These are phyloP conservation scores for Bombus cullumanus DNA, from an alignment of 1,140 invertebrate species.

Conservation along the genomic window DNA sequence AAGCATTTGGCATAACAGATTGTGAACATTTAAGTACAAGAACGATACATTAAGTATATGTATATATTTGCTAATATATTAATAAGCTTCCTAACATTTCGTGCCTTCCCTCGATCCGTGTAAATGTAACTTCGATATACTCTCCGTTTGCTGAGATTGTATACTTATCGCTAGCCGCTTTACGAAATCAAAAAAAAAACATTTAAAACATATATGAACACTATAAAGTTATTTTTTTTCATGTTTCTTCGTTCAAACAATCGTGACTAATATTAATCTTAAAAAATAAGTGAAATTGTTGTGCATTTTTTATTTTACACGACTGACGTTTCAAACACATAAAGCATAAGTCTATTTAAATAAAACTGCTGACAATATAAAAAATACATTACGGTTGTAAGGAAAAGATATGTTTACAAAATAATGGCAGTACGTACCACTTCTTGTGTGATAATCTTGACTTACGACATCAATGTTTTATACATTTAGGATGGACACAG, in stretches of 20 bases:
- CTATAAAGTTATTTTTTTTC: not conserved
- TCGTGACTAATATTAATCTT: conserved; percentile 19
- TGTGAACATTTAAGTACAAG: conserved; percentile 20
- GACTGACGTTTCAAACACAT: not conserved
- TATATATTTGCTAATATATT: conserved; percentile 1
- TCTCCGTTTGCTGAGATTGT: not conserved
- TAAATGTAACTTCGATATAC: not conserved
- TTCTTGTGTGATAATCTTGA: conserved; percentile 35
- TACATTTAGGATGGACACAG: conserved; percentile 24
- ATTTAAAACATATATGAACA: not conserved
- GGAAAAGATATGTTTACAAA: conserved; percentile 47
- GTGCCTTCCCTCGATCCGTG: not conserved
- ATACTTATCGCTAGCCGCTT: not conserved
- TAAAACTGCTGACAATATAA: conserved; percentile 16
- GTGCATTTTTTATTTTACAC: conserved; percentile 6
- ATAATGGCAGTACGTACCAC: conserved; percentile 49
- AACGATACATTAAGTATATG: conserved; percentile 20
- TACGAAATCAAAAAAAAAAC: not conserved
- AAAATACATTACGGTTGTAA: conserved; percentile 32
- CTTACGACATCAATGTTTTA: conserved; percentile 15
- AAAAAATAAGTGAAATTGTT: not conserved
- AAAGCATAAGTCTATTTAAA: conserved; percentile 1
- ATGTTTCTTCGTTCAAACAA: not conserved
- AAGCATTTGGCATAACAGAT: not conserved
- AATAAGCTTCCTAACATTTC: conserved; percentile 9